A percentile compares a stretch with the other conserved stretches of the same genome.
These are phyloP conservation scores for Octonoba sinensis DNA, from an alignment of 2,888 invertebrate genomes.

Conservation along the genomic window DNA sequence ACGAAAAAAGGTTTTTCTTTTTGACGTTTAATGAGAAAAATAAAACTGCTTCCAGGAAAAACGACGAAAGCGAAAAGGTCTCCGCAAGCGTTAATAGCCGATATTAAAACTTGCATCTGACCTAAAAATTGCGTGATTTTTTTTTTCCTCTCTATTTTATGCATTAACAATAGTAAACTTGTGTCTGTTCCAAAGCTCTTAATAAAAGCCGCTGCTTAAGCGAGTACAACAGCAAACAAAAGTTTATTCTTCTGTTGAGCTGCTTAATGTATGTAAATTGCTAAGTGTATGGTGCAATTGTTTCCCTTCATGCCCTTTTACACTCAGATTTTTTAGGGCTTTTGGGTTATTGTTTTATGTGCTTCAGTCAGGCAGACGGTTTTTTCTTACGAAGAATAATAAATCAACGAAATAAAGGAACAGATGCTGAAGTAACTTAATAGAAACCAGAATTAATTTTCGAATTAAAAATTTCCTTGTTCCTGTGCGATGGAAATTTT, in stretches of 20 bases:
- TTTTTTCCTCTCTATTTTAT: neutral
- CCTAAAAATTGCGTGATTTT: slow-evolving; percentile 12
- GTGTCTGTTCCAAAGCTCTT: slow-evolving; percentile 4
- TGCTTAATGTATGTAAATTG: slow-evolving; percentile 44
- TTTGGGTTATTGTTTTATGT: slow-evolving; percentile 31
- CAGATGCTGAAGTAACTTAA: slow-evolving; percentile 44
- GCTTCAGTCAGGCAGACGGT: slow-evolving; percentile 21
- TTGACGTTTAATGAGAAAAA: too few species aligned
- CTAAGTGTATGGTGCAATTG: slow-evolving; percentile 15
- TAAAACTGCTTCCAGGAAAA: too few species aligned
- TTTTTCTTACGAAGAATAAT: slow-evolving; percentile 11
- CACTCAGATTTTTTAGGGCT: slow-evolving; percentile 15
- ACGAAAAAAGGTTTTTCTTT: too few species aligned
- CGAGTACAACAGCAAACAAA: slow-evolving; percentile 12
- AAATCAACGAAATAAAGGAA: slow-evolving; percentile 36
- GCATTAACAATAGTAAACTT: slow-evolving; percentile 23
- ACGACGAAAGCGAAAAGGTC: too few species aligned
- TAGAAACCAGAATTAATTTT: slow-evolving; percentile 40
- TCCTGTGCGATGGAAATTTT: slow-evolving; percentile 3
- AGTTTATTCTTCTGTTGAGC: slow-evolving; percentile 23
- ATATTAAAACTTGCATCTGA: slow-evolving; percentile 1
- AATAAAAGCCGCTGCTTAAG: slow-evolving; percentile 18
- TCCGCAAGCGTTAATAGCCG: too few species aligned
- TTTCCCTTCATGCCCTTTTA: neutral
- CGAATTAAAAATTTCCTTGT: slow-evolving; percentile 41